phyloP scores from a whole-genome alignment of 2,113 vertebrate species.

The Nettapus auritus region DNA sequence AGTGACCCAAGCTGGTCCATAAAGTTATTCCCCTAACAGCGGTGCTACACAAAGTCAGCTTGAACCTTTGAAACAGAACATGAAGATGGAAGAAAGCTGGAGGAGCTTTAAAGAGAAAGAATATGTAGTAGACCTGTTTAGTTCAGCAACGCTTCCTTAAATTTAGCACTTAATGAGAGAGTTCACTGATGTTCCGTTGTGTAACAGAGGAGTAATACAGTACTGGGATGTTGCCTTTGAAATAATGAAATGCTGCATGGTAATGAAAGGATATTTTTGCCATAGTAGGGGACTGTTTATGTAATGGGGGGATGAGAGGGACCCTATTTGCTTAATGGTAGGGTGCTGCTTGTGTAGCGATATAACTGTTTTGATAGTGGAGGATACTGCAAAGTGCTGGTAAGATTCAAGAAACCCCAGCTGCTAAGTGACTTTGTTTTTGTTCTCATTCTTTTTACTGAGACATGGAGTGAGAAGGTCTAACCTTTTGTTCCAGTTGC shows the following conservation, averaged over 20 bases:
- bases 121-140: not conserved
- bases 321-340: conserved; percentile 4
- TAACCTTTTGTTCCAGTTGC: conserved; percentile 71
- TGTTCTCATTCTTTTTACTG: conserved; percentile 37
- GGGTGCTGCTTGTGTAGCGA: conserved; percentile 41
- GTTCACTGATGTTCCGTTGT: not conserved
- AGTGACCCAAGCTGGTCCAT: rapidly evolving
- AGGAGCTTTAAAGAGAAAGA: not conserved
- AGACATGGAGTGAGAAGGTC: conserved; percentile 41
- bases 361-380: not conserved
- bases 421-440: conserved; percentile 57
- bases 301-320: not conserved
- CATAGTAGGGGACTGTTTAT: conserved; percentile 39
- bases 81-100: not conserved
- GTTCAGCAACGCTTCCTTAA: not conserved
- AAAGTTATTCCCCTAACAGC: not conserved
- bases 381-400: not conserved
- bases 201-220: not conserved
- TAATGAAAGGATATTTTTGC: not conserved
- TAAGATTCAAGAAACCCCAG: conserved; percentile 37
- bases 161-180: not conserved
- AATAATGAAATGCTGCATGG: not conserved
- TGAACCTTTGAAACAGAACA: not conserved
- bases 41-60: not conserved
- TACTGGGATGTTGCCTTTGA: not conserved